Evolutionary conservation across 1,140 invertebrate genomes (phyloP).

Genomic region (Pristionchus pacificus): DNA sequence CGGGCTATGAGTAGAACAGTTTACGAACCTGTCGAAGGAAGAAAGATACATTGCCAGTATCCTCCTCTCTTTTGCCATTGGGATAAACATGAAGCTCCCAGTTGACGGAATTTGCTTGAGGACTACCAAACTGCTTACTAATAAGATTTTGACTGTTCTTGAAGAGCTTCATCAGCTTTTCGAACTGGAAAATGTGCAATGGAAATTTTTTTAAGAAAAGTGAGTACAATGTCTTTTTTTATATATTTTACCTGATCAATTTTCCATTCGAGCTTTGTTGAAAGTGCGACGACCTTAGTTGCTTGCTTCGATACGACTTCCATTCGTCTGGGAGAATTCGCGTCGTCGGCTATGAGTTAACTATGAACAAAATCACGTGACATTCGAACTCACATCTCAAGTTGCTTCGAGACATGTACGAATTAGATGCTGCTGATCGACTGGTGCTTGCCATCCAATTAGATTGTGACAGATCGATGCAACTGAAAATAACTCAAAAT

Average conservation of each 20-base stretch:
- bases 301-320: conserved; percentile 43
- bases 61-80: conserved; percentile 56
- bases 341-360: conserved; percentile 16
- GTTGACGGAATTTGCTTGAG: conserved; percentile 42
- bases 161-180: conserved; percentile 52
- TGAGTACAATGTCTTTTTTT: too few relatives aligned
- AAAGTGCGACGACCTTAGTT: conserved; percentile 39
- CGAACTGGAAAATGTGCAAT: conserved; percentile 39
- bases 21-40: conserved; percentile 55
- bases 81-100: conserved; percentile 56
- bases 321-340: conserved; percentile 15
- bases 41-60: conserved; percentile 47
- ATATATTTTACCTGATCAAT: conserved; percentile 39
- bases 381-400: conserved; percentile 1
- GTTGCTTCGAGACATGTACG: background rate
- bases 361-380: background rate
- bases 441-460: background rate
- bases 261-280: conserved; percentile 42
- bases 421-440: background rate
- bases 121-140: conserved; percentile 37
- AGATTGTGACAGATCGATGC: too few relatives aligned
- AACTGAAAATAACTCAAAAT: too few relatives aligned
- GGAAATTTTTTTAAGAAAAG: background rate
- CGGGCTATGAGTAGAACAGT: conserved; percentile 4
- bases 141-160: conserved; percentile 54